Percentiles rank a stretch among this genome's conserved stretches.
Conservation (phyloP, 2,797 vertebrate species). For the Peromyscus attwateri region DNA sequence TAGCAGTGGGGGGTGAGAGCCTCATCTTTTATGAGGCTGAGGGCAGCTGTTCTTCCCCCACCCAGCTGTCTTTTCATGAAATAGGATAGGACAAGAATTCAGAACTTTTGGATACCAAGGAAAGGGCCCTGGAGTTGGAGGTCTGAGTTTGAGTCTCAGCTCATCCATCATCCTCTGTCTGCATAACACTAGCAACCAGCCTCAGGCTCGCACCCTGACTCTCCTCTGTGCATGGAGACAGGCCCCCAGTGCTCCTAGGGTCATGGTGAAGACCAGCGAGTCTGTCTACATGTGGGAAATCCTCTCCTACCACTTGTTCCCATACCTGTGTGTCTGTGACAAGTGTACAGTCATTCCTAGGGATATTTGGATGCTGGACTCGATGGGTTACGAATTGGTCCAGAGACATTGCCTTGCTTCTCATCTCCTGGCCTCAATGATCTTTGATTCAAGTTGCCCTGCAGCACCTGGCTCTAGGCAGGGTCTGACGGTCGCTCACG, state of each 20-base stretch:
- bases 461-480: accelerated
- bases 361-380: background rate
- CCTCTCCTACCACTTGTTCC: accelerated
- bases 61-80: conserved; percentile 79
- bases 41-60: conserved; percentile 74
- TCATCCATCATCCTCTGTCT: conserved; percentile 12
- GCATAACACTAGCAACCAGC: background rate
- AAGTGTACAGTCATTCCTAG: background rate
- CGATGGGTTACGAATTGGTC: background rate
- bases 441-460: background rate
- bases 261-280: accelerated
- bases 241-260: background rate
- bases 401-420: background rate
- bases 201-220: background rate
- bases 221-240: background rate
- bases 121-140: background rate
- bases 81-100: conserved; percentile 74
- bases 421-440: background rate
- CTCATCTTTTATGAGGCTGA: conserved; percentile 72
- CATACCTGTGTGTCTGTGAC: background rate
- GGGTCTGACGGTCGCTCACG: accelerated
- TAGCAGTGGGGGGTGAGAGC: conserved; percentile 68
- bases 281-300: too few species aligned
- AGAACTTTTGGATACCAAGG: conserved; percentile 26
- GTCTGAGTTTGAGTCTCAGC: conserved; percentile 69